phyloP scores from a whole-genome alignment of 2,797 vertebrate genomes.

The Luscinia megarhynchos region DNA sequence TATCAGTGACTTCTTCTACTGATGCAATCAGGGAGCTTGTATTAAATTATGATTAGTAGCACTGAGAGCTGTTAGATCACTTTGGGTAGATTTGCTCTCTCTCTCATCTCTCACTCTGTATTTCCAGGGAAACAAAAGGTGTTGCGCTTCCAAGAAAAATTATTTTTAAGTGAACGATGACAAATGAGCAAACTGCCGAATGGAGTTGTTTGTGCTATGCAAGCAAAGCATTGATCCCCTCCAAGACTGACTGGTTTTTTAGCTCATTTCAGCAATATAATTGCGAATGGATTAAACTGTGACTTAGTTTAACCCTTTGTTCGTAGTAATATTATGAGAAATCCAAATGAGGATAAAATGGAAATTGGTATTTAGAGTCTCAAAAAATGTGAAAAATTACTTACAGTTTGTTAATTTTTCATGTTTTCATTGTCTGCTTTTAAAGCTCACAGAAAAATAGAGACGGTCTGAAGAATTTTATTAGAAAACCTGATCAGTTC shows the following conservation, averaged over 20 bases:
- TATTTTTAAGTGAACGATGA: background rate
- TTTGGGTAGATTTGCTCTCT: background rate
- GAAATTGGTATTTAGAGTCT: background rate
- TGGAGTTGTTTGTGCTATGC: background rate
- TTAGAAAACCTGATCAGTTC: background rate
- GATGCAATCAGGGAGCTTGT: constrained; percentile 38
- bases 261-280: background rate
- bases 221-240: constrained; percentile 1
- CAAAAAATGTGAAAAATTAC: background rate
- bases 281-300: background rate
- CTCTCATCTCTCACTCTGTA: background rate
- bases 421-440: background rate
- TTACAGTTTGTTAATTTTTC: background rate
- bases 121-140: constrained; percentile 34
- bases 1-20: constrained; percentile 43
- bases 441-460: background rate
- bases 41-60: constrained; percentile 41
- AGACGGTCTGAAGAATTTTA: background rate
- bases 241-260: background rate
- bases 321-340: background rate
- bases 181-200: constrained; percentile 31
- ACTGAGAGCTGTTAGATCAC: background rate
- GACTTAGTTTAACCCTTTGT: constrained; percentile 9
- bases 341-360: background rate
- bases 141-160: background rate